These are phyloP conservation scores for Ovis canadensis DNA, from an alignment of 2,113 vertebrate genomes.

Conservation along the genomic window DNA sequence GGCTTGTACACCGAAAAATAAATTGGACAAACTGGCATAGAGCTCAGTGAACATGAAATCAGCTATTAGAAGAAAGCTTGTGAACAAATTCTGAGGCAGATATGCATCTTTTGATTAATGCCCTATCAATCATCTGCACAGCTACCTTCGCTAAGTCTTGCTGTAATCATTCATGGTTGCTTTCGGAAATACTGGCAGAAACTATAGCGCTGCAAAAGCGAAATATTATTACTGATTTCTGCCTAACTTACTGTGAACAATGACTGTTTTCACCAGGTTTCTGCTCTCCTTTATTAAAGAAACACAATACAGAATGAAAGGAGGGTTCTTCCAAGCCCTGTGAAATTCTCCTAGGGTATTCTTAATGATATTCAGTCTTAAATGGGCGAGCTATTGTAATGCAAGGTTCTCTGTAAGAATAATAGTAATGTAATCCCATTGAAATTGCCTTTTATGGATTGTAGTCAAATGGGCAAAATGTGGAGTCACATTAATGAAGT, in stretches of 20 bases:
- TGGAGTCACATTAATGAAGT: slow-evolving; percentile 73
- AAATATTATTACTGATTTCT: slow-evolving; percentile 84
- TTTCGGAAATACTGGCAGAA: slow-evolving; percentile 80
- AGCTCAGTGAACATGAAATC: slow-evolving; percentile 92
- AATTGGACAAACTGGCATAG: slow-evolving; percentile 90
- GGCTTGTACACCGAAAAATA: slow-evolving; percentile 88
- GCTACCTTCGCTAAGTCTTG: slow-evolving; percentile 85
- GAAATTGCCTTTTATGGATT: slow-evolving; percentile 72
- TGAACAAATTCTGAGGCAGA: slow-evolving; percentile 92
- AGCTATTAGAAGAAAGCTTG: slow-evolving; percentile 91
- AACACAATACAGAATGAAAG: slow-evolving; percentile 80
- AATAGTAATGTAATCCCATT: slow-evolving; percentile 80
- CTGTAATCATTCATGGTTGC: slow-evolving; percentile 88
- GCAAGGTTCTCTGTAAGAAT: slow-evolving; percentile 71
- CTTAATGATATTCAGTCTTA: slow-evolving; percentile 81
- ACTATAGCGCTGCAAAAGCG: slow-evolving; percentile 76
- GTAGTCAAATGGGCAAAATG: slow-evolving; percentile 74
- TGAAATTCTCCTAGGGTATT: slow-evolving; percentile 77
- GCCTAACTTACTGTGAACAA: slow-evolving; percentile 81
- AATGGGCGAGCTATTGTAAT: slow-evolving; percentile 77
- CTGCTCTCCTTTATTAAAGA: slow-evolving; percentile 81
- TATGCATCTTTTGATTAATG: slow-evolving; percentile 97
- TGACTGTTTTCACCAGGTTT: slow-evolving; percentile 79
- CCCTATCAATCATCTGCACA: slow-evolving; percentile 89
- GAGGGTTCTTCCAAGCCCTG: slow-evolving; percentile 73